Conservation (phyloP, 2,888 invertebrate species). For the Orthosia gracilis region DNA sequence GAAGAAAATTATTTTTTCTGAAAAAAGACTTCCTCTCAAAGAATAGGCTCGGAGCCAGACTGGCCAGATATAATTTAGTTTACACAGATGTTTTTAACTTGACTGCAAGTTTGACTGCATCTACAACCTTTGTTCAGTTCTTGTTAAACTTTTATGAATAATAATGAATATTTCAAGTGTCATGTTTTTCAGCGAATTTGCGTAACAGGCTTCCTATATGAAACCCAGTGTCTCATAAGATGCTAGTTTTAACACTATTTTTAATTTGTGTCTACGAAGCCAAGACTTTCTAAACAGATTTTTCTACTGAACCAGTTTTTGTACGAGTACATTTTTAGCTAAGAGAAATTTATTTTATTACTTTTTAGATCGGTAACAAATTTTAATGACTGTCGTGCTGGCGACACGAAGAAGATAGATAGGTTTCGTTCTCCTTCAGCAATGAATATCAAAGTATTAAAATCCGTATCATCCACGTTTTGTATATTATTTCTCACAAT, state of each 20-base stretch:
- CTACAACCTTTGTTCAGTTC: slow-evolving; percentile 28
- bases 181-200: slow-evolving; percentile 24
- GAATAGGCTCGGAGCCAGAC: slow-evolving; percentile 26
- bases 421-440: too few relatives aligned
- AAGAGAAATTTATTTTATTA: neutral
- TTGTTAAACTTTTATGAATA: slow-evolving; percentile 23
- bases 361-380: neutral
- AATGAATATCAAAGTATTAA: too few relatives aligned
- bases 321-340: neutral
- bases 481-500: neutral
- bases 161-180: slow-evolving; percentile 15
- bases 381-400: too few relatives aligned
- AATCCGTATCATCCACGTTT: neutral
- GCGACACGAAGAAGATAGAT: too few relatives aligned
- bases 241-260: neutral
- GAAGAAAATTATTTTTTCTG: neutral
- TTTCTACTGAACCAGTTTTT: neutral
- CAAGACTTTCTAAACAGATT: slow-evolving; percentile 24
- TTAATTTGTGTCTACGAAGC: slow-evolving; percentile 3
- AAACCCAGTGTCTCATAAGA: slow-evolving; percentile 3
- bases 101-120: slow-evolving; percentile 9
- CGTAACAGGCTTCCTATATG: neutral
- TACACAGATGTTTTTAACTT: slow-evolving; percentile 33
- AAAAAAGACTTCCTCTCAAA: slow-evolving; percentile 6
- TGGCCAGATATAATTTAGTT: slow-evolving; percentile 15